Evolutionary conservation across 2,888 invertebrate genomes (phyloP).

Genomic region (Glyphotaelius pellucidus): DNA sequence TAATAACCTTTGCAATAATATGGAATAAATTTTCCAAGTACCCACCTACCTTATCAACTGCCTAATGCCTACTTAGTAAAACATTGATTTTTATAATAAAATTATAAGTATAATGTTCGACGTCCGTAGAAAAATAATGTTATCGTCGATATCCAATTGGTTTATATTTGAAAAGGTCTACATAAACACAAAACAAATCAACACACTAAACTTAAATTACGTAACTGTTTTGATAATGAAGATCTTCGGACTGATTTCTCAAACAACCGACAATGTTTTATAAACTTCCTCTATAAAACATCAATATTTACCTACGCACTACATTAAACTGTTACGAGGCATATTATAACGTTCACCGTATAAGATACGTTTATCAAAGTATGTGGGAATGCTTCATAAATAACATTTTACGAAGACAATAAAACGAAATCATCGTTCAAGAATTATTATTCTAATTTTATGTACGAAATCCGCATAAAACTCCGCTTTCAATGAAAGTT

Average conservation of each 20-base stretch:
- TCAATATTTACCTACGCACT: neutral
- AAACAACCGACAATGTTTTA: neutral
- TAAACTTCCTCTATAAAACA: neutral
- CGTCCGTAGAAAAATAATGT: too few species aligned
- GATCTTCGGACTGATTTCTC: neutral
- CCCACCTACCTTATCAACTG: too few species aligned
- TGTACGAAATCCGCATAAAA: slow-evolving; percentile 2
- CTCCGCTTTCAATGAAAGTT: slow-evolving; percentile 22
- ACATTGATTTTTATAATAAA: too few species aligned
- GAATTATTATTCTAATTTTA: neutral
- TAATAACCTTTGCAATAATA: too few species aligned
- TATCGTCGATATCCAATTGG: too few species aligned
- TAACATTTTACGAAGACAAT: neutral
- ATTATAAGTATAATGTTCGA: too few species aligned
- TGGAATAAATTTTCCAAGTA: too few species aligned
- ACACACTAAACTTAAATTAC: neutral
- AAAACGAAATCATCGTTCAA: neutral
- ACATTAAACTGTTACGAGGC: neutral
- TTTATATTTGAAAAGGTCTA: neutral
- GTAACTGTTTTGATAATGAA: neutral
- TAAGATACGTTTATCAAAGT: neutral
- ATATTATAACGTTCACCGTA: neutral
- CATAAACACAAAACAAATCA: neutral
- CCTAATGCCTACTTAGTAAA: too few species aligned
- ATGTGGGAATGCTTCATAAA: neutral